Evolutionary conservation across 2,888 invertebrate species (phyloP).

Genomic region (Campoletis raptor): DNA sequence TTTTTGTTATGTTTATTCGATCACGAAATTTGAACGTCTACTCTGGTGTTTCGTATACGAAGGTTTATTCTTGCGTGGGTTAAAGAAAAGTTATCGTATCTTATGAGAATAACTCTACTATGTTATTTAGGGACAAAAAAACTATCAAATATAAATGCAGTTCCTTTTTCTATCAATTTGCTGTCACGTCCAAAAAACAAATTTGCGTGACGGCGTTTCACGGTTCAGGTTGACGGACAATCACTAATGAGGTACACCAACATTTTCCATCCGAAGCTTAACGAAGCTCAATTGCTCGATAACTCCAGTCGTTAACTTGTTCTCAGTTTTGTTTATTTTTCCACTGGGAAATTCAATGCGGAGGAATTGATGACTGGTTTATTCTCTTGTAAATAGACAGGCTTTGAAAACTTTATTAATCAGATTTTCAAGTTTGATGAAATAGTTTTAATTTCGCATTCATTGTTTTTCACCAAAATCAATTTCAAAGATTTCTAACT

Average conservation of each 20-base stretch:
- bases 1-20: not conserved
- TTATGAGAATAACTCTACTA: too few relatives aligned
- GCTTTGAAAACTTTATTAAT: not conserved
- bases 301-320: not conserved
- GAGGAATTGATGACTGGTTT: not conserved
- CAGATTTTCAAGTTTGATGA: not conserved
- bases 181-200: not conserved
- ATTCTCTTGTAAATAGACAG: not conserved
- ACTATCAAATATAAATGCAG: too few relatives aligned
- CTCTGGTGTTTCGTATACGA: too few relatives aligned
- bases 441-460: not conserved
- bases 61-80: too few relatives aligned
- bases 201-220: not conserved
- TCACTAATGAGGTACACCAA: conserved; percentile 7
- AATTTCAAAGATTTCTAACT: not conserved
- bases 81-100: too few relatives aligned
- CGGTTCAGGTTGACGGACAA: not conserved
- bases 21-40: not conserved
- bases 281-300: not conserved
- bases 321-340: not conserved
- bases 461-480: not conserved
- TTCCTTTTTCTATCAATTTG: not conserved
- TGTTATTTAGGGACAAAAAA: too few relatives aligned
- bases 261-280: not conserved
- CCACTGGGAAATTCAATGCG: not conserved